Percentiles rank a stretch among this genome's conserved stretches.
phyloP scores from a whole-genome alignment of 2,113 vertebrate species.

The Electrona antarctica region DNA sequence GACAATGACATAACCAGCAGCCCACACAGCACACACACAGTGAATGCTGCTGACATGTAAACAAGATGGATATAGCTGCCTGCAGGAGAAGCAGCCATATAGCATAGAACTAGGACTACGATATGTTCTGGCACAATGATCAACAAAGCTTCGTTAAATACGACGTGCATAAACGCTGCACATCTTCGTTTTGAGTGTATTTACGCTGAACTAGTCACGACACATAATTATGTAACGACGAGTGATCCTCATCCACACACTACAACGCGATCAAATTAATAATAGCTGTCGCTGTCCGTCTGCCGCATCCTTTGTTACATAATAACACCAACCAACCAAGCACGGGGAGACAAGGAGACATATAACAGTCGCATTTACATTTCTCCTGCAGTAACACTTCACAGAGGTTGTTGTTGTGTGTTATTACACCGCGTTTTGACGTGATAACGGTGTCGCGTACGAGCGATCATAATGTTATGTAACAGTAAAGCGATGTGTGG shows the following conservation, averaged over 20 bases:
- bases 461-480: background rate
- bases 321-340: conserved; percentile 41
- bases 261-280: too few species aligned
- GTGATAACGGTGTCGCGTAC: background rate
- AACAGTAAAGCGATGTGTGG: conserved; percentile 5
- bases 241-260: conserved; percentile 1
- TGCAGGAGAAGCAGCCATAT: too few species aligned
- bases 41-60: background rate
- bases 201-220: background rate
- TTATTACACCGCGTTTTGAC: background rate
- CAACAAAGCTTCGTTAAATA: background rate
- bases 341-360: conserved; percentile 52
- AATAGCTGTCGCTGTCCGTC: conserved; percentile 24
- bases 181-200: background rate
- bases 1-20: background rate
- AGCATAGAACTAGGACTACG: too few species aligned
- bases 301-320: conserved; percentile 58
- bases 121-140: conserved; percentile 2
- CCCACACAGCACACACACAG: background rate
- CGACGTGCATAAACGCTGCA: too few species aligned
- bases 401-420: too few species aligned
- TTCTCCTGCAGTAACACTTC: too few species aligned
- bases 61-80: too few species aligned
- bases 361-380: too few species aligned
- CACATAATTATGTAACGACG: background rate